Conservation (phyloP, 2,888 invertebrate species). For the Trichopoda pennipes region DNA sequence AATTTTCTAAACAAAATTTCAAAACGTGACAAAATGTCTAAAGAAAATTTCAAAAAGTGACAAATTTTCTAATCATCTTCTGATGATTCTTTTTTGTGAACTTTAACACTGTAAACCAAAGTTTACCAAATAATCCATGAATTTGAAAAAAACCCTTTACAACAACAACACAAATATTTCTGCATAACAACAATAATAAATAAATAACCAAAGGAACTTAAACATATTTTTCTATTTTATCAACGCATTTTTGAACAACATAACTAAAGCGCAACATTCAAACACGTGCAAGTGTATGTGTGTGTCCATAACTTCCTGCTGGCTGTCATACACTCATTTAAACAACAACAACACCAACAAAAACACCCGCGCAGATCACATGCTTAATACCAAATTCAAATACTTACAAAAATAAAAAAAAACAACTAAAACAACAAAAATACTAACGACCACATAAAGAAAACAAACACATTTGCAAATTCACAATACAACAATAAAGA, state of each 20-base stretch:
- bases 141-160: too few species aligned
- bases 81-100: too few species aligned
- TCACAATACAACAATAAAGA: neutral
- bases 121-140: too few species aligned
- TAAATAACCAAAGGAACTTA: neutral
- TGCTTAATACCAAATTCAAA: slow-evolving; percentile 47
- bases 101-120: too few species aligned
- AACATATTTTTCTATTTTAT: neutral
- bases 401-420: neutral
- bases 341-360: neutral
- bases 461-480: slow-evolving; percentile 14
- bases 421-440: neutral
- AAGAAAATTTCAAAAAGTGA: too few species aligned
- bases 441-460: slow-evolving; percentile 11
- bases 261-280: slow-evolving; percentile 40
- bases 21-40: too few species aligned
- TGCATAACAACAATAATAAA: neutral
- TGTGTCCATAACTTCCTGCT: slow-evolving; percentile 18
- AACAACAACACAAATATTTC: too few species aligned
- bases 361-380: slow-evolving; percentile 66
- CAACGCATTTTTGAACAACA: neutral
- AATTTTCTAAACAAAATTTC: too few species aligned
- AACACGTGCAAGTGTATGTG: slow-evolving; percentile 1
- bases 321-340: slow-evolving; percentile 17
- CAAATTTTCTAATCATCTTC: too few species aligned